A percentile compares a stretch with the other conserved stretches of the same genome.
Evolutionary conservation across 2,113 vertebrate species (phyloP).

Genomic region (Thalassoma bifasciatum): DNA sequence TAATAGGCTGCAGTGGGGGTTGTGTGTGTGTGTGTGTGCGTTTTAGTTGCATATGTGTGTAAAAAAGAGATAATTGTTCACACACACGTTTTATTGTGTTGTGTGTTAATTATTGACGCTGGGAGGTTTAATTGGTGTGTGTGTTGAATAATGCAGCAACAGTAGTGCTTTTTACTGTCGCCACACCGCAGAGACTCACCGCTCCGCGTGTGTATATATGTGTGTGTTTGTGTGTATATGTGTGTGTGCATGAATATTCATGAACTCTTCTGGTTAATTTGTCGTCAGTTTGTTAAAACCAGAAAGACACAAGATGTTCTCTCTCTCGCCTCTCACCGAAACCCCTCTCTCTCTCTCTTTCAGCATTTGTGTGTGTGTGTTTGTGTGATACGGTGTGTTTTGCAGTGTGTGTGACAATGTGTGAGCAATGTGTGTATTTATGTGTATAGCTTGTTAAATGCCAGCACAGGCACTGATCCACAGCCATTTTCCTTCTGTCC

Average conservation of each 20-base stretch:
- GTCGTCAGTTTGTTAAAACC: constrained; percentile 70
- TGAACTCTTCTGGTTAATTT: constrained; percentile 73
- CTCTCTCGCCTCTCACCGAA: constrained; percentile 44
- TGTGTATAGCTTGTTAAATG: constrained; percentile 59
- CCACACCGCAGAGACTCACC: constrained; percentile 34
- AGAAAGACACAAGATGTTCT: constrained; percentile 70
- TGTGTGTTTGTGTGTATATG: constrained; percentile 37
- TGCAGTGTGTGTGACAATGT: constrained; percentile 4
- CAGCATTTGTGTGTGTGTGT: constrained; percentile 17
- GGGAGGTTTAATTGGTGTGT: constrained; percentile 67
- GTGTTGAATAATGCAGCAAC: constrained; percentile 67
- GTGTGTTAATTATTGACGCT: constrained; percentile 71
- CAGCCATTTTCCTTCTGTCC: constrained; percentile 72
- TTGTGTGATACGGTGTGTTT: constrained; percentile 1
- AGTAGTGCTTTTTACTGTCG: constrained; percentile 69
- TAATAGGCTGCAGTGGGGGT: constrained; percentile 37
- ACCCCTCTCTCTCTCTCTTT: neutral
- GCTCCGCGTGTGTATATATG: neutral
- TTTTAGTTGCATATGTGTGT: constrained; percentile 29
- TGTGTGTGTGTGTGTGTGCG: constrained; percentile 38
- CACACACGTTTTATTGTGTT: constrained; percentile 37
- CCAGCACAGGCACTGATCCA: constrained; percentile 69
- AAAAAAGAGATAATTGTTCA: constrained; percentile 33
- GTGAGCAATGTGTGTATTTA: constrained; percentile 1
- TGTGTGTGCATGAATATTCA: constrained; percentile 66